Percentiles rank a stretch among this genome's conserved stretches.
phyloP scores from a whole-genome alignment of 1,140 invertebrate genomes.

The Eupeodes corollae region DNA sequence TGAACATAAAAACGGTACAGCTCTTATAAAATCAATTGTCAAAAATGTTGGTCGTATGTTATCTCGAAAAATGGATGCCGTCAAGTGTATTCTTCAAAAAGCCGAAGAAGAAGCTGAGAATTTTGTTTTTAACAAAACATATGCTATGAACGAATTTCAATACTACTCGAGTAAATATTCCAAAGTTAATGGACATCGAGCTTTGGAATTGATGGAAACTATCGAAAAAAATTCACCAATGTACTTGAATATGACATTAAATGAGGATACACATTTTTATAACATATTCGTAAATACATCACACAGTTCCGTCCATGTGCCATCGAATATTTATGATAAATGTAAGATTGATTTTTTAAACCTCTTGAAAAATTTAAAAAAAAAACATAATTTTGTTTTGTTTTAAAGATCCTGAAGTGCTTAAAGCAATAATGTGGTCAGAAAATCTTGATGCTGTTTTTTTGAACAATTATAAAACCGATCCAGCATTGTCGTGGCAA shows the following conservation, averaged over 20 bases:
- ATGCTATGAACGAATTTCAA: conserved; percentile 36
- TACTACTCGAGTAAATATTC: conserved; percentile 67
- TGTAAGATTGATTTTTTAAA: conserved; percentile 41
- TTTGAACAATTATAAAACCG: conserved; percentile 69
- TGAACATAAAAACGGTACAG: conserved; percentile 58
- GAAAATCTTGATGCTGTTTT: conserved; percentile 74
- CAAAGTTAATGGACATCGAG: conserved; percentile 20
- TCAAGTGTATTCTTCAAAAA: conserved; percentile 57
- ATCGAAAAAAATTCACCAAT: conserved; percentile 10
- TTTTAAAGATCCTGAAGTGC: conserved; percentile 45
- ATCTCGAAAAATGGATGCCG: conserved; percentile 70
- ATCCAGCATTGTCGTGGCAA: conserved; percentile 87
- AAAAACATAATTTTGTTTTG: background rate
- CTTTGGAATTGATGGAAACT: conserved; percentile 10
- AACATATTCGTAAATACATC: conserved; percentile 72
- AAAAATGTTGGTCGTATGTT: conserved; percentile 65
- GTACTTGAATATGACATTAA: conserved; percentile 47
- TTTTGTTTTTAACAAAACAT: conserved; percentile 41
- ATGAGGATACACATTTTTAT: conserved; percentile 70
- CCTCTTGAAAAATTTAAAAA: background rate
- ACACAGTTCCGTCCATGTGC: conserved; percentile 82
- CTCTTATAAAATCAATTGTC: conserved; percentile 60
- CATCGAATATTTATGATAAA: conserved; percentile 84
- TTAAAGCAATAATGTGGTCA: conserved; percentile 77
- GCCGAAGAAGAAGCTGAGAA: conserved; percentile 53